Base-by-base conservation (phyloP, 2,888 invertebrate species). In the Scelioninae gen. 1 region DNA sequence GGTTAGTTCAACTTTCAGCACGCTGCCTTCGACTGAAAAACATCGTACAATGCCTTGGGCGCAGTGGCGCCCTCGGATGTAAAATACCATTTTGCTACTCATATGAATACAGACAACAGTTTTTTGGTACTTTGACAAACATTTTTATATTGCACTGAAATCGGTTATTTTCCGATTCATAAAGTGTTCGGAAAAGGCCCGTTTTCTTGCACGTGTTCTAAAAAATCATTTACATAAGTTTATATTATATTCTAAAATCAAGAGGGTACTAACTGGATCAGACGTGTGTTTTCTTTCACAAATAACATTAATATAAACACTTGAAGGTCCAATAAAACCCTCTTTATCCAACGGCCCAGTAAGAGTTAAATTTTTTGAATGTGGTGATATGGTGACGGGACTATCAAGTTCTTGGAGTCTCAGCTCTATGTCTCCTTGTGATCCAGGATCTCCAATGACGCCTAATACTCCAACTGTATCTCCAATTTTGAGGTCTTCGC, bases 251-350 rank as follows among this genome's bases (percentile, higher is more conserved):
- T 38, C 5, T 38, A 1, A 1, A 38, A 10, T 38, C 38, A 10
- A 45, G 32, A 45, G 13, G 16, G 7, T 65, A 89, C 94, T 93
- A 89, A 96, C 96, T 88, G 96, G 96, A 92, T 96, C 96, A 45
- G 95, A 94, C 11, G 96, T 96, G 84, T 95, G 95, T 63, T 96
- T 94, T 78, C 96, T 93, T 88, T 97, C 96, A 92, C 97, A 98
- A 83, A 97, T 95, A 84, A 97, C 95, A 92, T 97, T 97, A 75
- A 97, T 95, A 90, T 96, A 97, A 62, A 97, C 96, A 69, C 96
- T 97, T 51, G 97, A 95, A 3, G 97, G 97, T 0, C 98, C 98
- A 15, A 94, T 93, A 60, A 95, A 92, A 84, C 97, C 97, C 93
- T 97, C 97, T 85, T 98, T 97, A 92, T 98, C 98, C 71, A 98